Conservation (phyloP, 2,888 invertebrate species). For the Cantharis rufa region DNA sequence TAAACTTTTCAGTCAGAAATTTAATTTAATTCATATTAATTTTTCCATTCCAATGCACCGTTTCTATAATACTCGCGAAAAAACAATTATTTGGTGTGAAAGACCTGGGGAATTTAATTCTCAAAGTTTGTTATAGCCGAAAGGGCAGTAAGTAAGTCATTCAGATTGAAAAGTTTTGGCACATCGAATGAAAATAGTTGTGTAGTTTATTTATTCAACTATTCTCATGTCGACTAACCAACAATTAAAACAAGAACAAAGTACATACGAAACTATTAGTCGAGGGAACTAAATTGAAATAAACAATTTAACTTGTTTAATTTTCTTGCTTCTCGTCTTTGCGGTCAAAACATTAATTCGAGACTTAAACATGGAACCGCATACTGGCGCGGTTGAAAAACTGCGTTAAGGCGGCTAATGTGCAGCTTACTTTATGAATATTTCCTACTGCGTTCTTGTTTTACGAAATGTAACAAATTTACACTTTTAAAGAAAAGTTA, state of each 20-base stretch:
- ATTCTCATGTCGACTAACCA: constrained; percentile 21
- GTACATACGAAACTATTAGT: constrained; percentile 27
- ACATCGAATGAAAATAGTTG: constrained; percentile 25
- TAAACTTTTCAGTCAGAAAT: not conserved
- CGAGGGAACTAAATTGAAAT: constrained; percentile 34
- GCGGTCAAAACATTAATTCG: constrained; percentile 35
- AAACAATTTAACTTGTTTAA: constrained; percentile 39
- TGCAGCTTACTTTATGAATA: constrained; percentile 28
- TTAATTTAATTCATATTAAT: not conserved
- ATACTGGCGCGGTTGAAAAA: constrained; percentile 13
- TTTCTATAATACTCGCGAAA: not conserved
- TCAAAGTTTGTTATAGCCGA: not conserved
- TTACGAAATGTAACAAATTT: not conserved
- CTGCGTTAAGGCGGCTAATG: constrained; percentile 21
- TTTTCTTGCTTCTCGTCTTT: constrained; percentile 33
- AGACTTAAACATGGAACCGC: constrained; percentile 32
- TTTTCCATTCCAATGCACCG: not conserved
- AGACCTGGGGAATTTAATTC: not conserved
- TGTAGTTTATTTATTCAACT: constrained; percentile 28
- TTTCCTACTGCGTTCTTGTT: not conserved
- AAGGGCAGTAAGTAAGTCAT: not conserved
- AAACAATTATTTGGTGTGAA: not conserved
- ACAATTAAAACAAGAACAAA: constrained; percentile 25
- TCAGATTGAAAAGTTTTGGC: constrained; percentile 7
- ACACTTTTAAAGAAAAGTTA: not conserved